Evolutionary conservation across 2,888 invertebrate genomes (phyloP), one percentile per base, ranked within the genome.

Genomic region (Uloborus plumipes): DNA sequence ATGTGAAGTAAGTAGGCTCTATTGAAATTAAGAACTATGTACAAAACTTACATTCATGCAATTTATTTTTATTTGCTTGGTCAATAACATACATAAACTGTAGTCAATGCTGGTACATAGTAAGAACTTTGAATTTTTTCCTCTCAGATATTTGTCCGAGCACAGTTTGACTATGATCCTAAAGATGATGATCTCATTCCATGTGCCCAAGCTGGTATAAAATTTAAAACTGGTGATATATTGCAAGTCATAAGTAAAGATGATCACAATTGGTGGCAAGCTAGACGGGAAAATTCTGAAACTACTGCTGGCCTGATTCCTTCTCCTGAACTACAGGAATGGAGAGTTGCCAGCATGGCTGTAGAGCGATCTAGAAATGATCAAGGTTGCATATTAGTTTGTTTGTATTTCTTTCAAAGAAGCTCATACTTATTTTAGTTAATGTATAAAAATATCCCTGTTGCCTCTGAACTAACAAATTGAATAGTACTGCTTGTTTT

Each of bases 181-280:
- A 91, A 96, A 88, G 97, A 98, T 90, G 99, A 99, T 90, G 97
- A 97, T 89, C 92, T 99, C 88, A 99, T 99, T 90, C 99, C 99
- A 39, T 99, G 99, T 90, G 95, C 98, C 87, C 99, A 99, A 91
- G 99, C 99, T 85, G 99, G 99, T 79, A 95, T 99, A 88, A 93
- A 95, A 87, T 99, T 98, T 91, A 95, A 93, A 90, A 95, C 94
- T 87, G 92, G 95, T 95, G 64, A 86, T 77, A 84, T 81, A 79
- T 89, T 90, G 16, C 90, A 98, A 95, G 97, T 98, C 87, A 98
- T 99, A 89, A 98, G 97, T 91, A 98, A 98, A 91, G 99, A 99
- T 89, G 99, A 99, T 89, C 95, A 98, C 89, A 97, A 98, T 89
- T 99, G 99, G 99, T 99, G 99, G 99, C 99, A 99, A 91, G 97